Percentiles rank a stretch among this genome's conserved stretches.
These are phyloP conservation scores for Molorchus minor DNA, from an alignment of 2,888 invertebrate genomes.

Conservation along the genomic window DNA sequence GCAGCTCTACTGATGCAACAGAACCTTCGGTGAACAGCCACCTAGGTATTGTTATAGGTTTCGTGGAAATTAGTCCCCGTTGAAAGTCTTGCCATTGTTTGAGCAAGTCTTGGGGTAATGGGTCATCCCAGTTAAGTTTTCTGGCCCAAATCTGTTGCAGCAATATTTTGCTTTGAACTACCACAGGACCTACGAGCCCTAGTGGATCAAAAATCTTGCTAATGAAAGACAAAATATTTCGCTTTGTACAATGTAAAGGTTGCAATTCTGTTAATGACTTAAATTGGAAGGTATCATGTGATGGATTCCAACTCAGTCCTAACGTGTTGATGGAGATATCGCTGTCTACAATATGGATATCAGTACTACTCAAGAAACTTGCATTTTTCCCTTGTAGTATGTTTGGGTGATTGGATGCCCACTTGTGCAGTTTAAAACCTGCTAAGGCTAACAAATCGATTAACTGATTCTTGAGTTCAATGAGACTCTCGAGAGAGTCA, in stretches of 20 bases:
- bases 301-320: background rate
- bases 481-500: background rate
- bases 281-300: background rate
- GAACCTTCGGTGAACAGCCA: background rate
- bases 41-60: background rate
- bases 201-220: background rate
- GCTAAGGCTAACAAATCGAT: background rate
- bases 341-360: background rate
- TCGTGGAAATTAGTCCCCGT: background rate
- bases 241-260: background rate
- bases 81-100: background rate
- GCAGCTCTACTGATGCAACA: background rate
- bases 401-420: background rate
- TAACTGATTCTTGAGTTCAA: background rate
- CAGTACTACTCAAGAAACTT: no score
- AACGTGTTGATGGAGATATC: conserved; percentile 3
- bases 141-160: conserved; percentile 11
- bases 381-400: no score
- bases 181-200: background rate
- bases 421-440: conserved; percentile 2
- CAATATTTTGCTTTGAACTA: background rate
- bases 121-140: conserved; percentile 2
- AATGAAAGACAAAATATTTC: background rate
- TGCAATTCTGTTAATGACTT: background rate
- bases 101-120: background rate